Evolutionary conservation across 2,797 vertebrate species (phyloP).

Genomic region (Halcyon badia): DNA sequence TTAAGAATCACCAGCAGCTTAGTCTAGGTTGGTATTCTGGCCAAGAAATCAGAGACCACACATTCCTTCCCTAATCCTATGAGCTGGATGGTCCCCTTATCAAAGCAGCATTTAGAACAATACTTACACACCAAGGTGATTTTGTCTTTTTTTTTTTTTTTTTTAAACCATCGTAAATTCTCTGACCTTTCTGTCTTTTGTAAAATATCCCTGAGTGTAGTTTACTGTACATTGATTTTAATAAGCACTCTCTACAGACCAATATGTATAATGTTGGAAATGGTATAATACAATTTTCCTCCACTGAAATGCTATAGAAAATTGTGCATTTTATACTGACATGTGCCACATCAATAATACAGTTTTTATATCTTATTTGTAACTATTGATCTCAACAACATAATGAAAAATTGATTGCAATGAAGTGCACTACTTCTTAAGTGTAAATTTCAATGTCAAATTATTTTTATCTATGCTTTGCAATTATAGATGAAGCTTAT

Average conservation of each 20-base stretch:
- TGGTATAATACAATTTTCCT: constrained; percentile 82
- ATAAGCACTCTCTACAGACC: constrained; percentile 80
- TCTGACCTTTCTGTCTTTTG: constrained; percentile 64
- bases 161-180: constrained; percentile 30
- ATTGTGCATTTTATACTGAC: constrained; percentile 80
- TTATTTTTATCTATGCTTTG: constrained; percentile 85
- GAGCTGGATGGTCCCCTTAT: background rate
- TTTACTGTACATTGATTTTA: constrained; percentile 84
- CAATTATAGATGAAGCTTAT: constrained; percentile 82
- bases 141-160: background rate
- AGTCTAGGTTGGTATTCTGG: background rate
- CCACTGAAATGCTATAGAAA: constrained; percentile 79
- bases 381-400: constrained; percentile 83
- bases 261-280: constrained; percentile 81
- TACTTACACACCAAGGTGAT: constrained; percentile 11
- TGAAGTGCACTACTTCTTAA: constrained; percentile 81
- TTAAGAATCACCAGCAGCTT: background rate
- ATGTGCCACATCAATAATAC: constrained; percentile 83
- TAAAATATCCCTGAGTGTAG: constrained; percentile 70
- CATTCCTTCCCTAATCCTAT: background rate
- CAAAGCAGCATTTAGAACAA: background rate
- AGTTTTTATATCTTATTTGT: constrained; percentile 88
- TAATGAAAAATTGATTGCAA: constrained; percentile 87
- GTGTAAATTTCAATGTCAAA: constrained; percentile 86
- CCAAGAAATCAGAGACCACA: background rate